Percentiles rank a stretch among this genome's conserved stretches.
phyloP scores from a whole-genome alignment of 2,888 invertebrate species.

The Hypselothyrea guttata region DNA sequence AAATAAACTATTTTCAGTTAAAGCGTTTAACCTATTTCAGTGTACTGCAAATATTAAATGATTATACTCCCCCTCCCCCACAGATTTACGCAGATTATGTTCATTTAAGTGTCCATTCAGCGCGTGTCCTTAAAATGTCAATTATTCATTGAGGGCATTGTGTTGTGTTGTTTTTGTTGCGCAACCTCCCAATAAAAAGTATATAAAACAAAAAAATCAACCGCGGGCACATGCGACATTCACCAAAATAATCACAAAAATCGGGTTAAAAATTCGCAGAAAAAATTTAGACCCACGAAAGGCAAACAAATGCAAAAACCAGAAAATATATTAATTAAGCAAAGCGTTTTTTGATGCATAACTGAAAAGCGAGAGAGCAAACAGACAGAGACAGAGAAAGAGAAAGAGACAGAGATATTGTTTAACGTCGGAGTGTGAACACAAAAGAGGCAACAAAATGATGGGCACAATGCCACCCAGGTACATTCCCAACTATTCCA shows the following conservation, averaged over 20 bases:
- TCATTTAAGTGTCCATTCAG: constrained; percentile 69
- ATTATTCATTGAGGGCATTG: constrained; percentile 68
- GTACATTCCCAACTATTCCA: constrained; percentile 74
- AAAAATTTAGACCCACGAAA: constrained; percentile 35
- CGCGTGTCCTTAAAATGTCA: constrained; percentile 74
- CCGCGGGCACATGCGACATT: constrained; percentile 82
- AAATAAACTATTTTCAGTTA: constrained; percentile 23
- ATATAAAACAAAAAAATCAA: constrained; percentile 45
- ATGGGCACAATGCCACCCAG: constrained; percentile 83
- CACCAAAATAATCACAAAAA: constrained; percentile 75
- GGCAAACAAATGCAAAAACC: constrained; percentile 44
- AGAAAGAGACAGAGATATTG: constrained; percentile 25
- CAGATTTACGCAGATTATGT: constrained; percentile 74
- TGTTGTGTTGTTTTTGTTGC: constrained; percentile 69
- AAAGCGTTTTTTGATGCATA: constrained; percentile 45
- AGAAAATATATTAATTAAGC: constrained; percentile 57
- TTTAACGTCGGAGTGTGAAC: constrained; percentile 47
- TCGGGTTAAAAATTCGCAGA: constrained; percentile 54
- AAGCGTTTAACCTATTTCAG: constrained; percentile 15
- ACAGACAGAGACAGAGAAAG: constrained; percentile 17
- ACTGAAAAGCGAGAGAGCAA: constrained; percentile 23
- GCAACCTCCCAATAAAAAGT: constrained; percentile 42
- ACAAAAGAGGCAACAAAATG: constrained; percentile 80
- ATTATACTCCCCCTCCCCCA: constrained; percentile 46
- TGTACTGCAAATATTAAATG: constrained; percentile 48